Evolutionary conservation across 1,140 invertebrate species (phyloP), one percentile per base, ranked within the genome.

Genomic region (Ptiloglossa arizonensis): DNA sequence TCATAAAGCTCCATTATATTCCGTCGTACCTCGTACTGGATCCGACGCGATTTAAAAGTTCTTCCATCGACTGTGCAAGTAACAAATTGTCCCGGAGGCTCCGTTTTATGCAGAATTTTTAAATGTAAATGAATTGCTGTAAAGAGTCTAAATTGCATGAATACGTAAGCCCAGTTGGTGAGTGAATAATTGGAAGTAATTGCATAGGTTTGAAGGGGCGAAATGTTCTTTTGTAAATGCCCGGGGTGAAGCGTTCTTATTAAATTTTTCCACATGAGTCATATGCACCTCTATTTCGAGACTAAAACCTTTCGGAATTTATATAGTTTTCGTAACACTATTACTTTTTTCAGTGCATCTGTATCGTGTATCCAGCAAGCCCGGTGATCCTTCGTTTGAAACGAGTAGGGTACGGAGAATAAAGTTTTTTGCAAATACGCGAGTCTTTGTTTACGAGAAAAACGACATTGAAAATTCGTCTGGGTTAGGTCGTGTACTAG

Each of bases 91-190:
- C 41, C 24, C 6, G 24, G 22, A 19, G 32, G 13, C 17, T 29
- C 4, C 52, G 8, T 13, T 35, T 35, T 59, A 24, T 48, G 29
- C 24, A 54, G 24, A 76, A 48, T 69, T 69, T 76, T 48, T 69
- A 50, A 76, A 68, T 69, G 64, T 50, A 69, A 76, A 69, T 60
- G 54, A 76, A 76, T 76, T 76, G 69, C 41, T 38, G 52, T 24
- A 56, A 76, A 50, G 44, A 50, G 63, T 17, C 27, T 50, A 66
- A 59, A 76, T 60, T 69, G 54, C 54, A 29, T 35, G 66, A 76
- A 60, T 76, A 50, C 54, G 57, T 69, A 76, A 76, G 29, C 22
- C 54, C 24, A 9, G 64, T 48, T n/a, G 22, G 27, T 54, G 32
- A 32, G 29, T 6, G 41, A 60, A 57, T 76, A 76, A 69, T 76